Evolutionary conservation across 2,797 vertebrate species (phyloP), one percentile per base, ranked within the genome.

Genomic region (Remorina albescens): DNA sequence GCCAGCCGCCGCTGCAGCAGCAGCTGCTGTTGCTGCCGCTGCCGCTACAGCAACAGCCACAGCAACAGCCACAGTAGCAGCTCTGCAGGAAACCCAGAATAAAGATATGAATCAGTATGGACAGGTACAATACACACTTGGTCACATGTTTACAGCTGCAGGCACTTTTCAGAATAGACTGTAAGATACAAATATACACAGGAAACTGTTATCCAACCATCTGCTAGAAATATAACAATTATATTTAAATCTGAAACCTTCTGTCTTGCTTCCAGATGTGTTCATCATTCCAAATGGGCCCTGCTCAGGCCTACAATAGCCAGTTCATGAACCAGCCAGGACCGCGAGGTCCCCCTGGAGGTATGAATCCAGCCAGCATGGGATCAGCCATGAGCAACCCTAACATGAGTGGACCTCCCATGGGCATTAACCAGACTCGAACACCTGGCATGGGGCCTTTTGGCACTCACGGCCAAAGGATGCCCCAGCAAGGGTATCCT

Each of bases 211-310:
- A 28, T 50, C 50, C 19, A 67, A 12, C 30, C 63, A 41, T 61
- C 42, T 67, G 54, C 51, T 19, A 8, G 6, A 59, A 39, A 18
- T 12, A 44, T 25, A 30, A 28, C 54, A 56, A 76, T 55, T 3
- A 49, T 12, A 25, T 74, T 61, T 26, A 67, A 78, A 21, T 4
- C 26, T 69, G 12, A 41, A 74, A 60, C 36, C 60, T 68, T 76
- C 57, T 73, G 89, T 75, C 74, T 78, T 76, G 49, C 63, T 56
- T 84, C 92, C 95, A 99, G 97, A 96, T 98, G 95, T 98, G 97
- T 95, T 97, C 97, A 86, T 98, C 98, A 91, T 99, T 99, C 94
- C 98, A 99, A 96, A 99, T 99, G 98, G 97, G 97, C 92, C 97
- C 97, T 46, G 90, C 96, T 66, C 98, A 99, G 94, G 92, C 97